Base-by-base conservation (phyloP, 2,888 invertebrate species). In the Drosophila nr. perissopoda region DNA sequence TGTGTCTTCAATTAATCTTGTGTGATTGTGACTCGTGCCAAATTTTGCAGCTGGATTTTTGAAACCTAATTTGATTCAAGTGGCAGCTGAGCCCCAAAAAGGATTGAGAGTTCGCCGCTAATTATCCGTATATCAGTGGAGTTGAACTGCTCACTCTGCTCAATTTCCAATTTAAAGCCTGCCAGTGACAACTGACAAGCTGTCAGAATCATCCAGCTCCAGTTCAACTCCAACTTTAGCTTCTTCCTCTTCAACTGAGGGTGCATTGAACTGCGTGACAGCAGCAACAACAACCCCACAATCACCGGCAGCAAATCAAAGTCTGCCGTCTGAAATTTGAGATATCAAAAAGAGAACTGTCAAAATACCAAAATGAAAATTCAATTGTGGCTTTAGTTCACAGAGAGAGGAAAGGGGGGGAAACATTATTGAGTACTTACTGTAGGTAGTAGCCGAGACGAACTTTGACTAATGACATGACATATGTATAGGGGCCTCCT, bases 1-100 rank as follows among this genome's bases (percentile, higher is more conserved):
- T 90, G 89, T 91, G 92, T 79, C 91, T 86, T 81, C 84, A 91
- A 91, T 91, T 92, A 91, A 90, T 91, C 92, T 84, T 66, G 25
- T 36, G 36, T 42, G 40, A 31, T 75, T 59, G 29, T 57, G 59
- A 60, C 60, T 69, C 62, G 70, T 67, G 60, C 40, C 64, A 51
- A 59, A 48, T 51, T 58, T 64, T 75, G 62, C 54, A 49, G 67
- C 56, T 73, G 65, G 48, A 53, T 66, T 72, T 73, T 71, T 52
- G 74, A 75, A 78, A 75, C 79, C 79, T 69, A 60, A 82, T 82
- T 87, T 75, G 48, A 72, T 77, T 71, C 76, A 75, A 84, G 82
- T 74, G 73, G 59, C 66, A 72, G 70, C 66, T 69, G 68, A 18
- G 40, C 49, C 61, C 56, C 11, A 38, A 6, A 73, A 78, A 72